Evolutionary conservation across 2,888 invertebrate genomes (phyloP).

Genomic region (Drosophila atroscutellata): DNA sequence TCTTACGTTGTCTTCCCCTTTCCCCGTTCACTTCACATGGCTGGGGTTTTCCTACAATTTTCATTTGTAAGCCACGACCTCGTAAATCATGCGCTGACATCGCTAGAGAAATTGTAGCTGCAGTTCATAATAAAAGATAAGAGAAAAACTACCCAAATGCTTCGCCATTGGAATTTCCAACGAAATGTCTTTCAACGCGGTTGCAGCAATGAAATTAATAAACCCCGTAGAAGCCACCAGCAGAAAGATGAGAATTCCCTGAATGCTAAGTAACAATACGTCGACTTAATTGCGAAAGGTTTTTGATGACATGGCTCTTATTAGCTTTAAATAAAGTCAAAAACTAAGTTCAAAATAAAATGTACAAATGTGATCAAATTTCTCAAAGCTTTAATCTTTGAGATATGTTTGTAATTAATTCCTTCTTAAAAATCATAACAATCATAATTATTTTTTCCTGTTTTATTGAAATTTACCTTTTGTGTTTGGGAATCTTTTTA

Average conservation of each 20-base stretch:
- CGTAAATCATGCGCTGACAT: constrained; percentile 79
- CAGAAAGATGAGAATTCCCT: neutral
- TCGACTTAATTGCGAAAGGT: constrained; percentile 18
- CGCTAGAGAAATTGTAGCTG: constrained; percentile 72
- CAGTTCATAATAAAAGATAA: constrained; percentile 76
- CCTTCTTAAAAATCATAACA: neutral
- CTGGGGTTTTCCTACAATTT: constrained; percentile 70
- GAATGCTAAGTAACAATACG: constrained; percentile 1
- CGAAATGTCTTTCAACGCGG: constrained; percentile 42
- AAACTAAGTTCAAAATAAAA: neutral
- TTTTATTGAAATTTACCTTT: neutral
- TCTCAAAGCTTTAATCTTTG: neutral
- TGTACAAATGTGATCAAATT: neutral
- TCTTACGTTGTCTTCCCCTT: constrained; percentile 6
- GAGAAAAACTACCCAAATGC: constrained; percentile 36
- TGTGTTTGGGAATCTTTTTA: neutral
- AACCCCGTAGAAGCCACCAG: constrained; percentile 46
- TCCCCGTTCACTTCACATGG: neutral
- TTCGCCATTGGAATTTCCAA: constrained; percentile 51
- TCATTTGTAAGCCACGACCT: constrained; percentile 68
- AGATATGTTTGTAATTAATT: no score
- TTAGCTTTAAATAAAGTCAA: neutral
- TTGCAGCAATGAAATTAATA: constrained; percentile 65
- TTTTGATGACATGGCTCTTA: neutral
- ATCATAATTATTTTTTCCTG: neutral